A percentile compares a stretch with the other conserved stretches of the same genome.
Evolutionary conservation across 2,888 invertebrate species (phyloP).

Genomic region (Lysandra coridon): DNA sequence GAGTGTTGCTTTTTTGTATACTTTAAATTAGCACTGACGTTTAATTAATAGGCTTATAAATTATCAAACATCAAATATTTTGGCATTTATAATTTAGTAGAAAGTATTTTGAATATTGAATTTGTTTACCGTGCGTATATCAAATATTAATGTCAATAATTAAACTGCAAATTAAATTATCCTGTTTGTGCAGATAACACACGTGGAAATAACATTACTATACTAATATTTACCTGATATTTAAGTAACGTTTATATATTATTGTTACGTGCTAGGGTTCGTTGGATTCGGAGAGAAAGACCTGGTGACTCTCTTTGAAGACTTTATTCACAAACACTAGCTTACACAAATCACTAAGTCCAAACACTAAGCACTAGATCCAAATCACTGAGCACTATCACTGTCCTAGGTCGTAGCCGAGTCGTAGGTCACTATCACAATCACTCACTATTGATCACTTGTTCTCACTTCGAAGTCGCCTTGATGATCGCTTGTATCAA

Average conservation of each 20-base stretch:
- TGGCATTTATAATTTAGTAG: background rate
- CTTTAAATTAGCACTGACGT: background rate
- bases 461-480: too few species aligned
- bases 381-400: too few species aligned
- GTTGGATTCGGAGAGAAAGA: too few species aligned
- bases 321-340: too few species aligned
- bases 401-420: too few species aligned
- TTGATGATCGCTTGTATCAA: too few species aligned
- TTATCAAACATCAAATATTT: conserved; percentile 13
- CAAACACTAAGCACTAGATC: too few species aligned
- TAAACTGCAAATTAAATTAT: conserved; percentile 19
- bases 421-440: too few species aligned
- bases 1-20: background rate
- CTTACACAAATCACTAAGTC: too few species aligned
- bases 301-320: too few species aligned
- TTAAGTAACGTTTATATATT: background rate
- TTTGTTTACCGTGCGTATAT: conserved; percentile 19
- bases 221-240: background rate
- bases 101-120: conserved; percentile 8
- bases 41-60: background rate
- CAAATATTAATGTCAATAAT: conserved; percentile 25
- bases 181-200: conserved; percentile 9
- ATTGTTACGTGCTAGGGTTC: too few species aligned
- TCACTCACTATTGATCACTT: too few species aligned
- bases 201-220: background rate